Conservation (phyloP, 2,888 invertebrate species). For the Torymus aiolomorphi region DNA sequence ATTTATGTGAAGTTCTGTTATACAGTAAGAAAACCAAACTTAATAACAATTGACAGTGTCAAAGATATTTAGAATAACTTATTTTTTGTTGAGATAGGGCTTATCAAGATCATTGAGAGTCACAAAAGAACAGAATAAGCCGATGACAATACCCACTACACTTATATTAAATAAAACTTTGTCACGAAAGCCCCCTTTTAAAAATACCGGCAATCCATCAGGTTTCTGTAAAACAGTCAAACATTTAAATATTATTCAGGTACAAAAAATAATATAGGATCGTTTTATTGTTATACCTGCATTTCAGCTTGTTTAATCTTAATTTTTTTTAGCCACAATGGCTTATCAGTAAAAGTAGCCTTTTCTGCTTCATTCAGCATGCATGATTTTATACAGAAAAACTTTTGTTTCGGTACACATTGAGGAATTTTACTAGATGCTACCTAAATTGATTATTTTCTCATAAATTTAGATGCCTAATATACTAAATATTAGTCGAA, state of each 20-base stretch:
- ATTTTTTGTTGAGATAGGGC: neutral
- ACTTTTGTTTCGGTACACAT: neutral
- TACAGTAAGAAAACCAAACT: neutral
- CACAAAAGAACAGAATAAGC: neutral
- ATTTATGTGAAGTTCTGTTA: neutral
- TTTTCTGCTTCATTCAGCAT: neutral
- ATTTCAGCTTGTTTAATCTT: conserved; percentile 66
- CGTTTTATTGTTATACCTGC: conserved; percentile 62
- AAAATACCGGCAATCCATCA: conserved; percentile 79
- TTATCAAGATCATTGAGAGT: neutral
- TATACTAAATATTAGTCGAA: too few species aligned
- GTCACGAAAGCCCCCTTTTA: conserved; percentile 80
- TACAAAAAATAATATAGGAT: conserved; percentile 43
- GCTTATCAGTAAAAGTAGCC: conserved; percentile 23
- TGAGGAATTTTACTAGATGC: neutral
- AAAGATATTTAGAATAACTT: neutral
- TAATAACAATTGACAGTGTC: too few species aligned
- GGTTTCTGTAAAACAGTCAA: conserved; percentile 76
- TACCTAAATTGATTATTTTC: conserved; percentile 9
- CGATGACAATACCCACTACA: neutral
- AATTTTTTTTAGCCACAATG: conserved; percentile 57
- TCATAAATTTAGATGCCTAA: too few species aligned
- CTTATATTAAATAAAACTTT: conserved; percentile 73
- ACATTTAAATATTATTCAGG: neutral
- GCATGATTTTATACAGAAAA: conserved; percentile 12